Evolutionary conservation across 2,113 vertebrate genomes (phyloP), one percentile per base, ranked within the genome.

Genomic region (Aspidoscelis tigris): DNA sequence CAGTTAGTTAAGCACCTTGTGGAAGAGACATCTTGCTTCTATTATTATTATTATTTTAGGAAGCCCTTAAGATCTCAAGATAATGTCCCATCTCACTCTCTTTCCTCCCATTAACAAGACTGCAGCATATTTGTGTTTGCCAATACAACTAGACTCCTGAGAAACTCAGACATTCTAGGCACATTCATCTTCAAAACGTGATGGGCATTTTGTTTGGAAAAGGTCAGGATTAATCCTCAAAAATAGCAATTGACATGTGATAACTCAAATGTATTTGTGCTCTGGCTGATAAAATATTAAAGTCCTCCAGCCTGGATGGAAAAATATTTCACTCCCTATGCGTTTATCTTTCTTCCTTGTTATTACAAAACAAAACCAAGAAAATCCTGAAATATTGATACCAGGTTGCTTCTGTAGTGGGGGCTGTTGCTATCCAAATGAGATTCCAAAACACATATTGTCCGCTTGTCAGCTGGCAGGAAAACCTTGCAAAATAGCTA

Each of bases 271-370:
- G 92, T 93, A 93, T 94, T 94, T 94, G 92, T 94, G 90, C 74
- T 86, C 78, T 78, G 78, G 80, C 89, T 91, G 90, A 93, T 95
- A 93, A 94, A 95, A 95, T 93, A 95, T 94, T 95, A 93, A 95
- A 93, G 77, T 92, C 86, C 87, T 93, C 73, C 88, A 92, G 88
- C 91, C 89, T 90, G 91, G 89, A 78, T 90, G 91, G 91, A 89
- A 93, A 91, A 93, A 93, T 90, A 87, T 93, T 90, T 85, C 88
- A 93, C 87, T 91, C 92, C 88, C 80, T 0, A 0, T 89, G 73
- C 94, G 89, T 94, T 94, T 94, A 92, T 92, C 91, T 94, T 94
- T 92, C 84, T 90, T 91, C 84, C 86, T 2, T 1, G 72, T 90
- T 93, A 94, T 91, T 93, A 92, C 83, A 92, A 86, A 93, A 88